Evolutionary conservation across 2,888 invertebrate genomes (phyloP).

Genomic region (Stomorhina lunata): DNA sequence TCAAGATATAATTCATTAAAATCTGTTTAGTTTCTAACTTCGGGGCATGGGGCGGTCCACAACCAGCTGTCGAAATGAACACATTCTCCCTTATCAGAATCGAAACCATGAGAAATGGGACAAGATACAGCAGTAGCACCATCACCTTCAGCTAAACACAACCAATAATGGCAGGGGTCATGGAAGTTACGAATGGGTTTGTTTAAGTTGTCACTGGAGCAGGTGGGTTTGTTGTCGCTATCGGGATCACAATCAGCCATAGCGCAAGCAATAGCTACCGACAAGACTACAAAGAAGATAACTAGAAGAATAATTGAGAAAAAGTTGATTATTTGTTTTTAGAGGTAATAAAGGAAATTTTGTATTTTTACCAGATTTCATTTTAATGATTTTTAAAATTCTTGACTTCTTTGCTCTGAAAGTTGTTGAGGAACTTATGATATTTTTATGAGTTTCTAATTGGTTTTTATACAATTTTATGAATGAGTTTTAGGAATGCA

Average conservation of each 20-base stretch:
- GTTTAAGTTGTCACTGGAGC: slow-evolving; percentile 3
- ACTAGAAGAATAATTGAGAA: not conserved
- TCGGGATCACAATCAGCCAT: slow-evolving; percentile 48
- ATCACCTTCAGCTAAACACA: slow-evolving; percentile 3
- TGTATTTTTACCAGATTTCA: slow-evolving; percentile 27
- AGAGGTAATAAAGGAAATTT: not conserved
- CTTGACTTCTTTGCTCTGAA: not conserved
- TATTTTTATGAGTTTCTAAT: not conserved
- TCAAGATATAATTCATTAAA: too few species aligned
- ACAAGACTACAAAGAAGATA: slow-evolving; percentile 28
- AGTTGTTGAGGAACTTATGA: not conserved
- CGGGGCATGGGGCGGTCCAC: slow-evolving; percentile 46
- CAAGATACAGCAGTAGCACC: slow-evolving; percentile 5
- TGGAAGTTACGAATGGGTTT: slow-evolving; percentile 41
- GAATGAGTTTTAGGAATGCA: not conserved
- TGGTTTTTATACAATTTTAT: not conserved
- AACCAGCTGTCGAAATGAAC: slow-evolving; percentile 42
- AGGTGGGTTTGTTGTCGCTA: slow-evolving; percentile 36
- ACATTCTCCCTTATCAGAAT: slow-evolving; percentile 3
- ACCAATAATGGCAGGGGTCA: slow-evolving; percentile 60
- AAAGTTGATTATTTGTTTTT: not conserved
- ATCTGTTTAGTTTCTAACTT: not conserved
- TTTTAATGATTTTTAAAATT: not conserved
- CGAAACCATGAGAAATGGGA: slow-evolving; percentile 18
- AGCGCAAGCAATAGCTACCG: not conserved